Percentiles rank a stretch among this genome's conserved stretches.
Conservation (phyloP, 2,113 vertebrate genomes). For the Acrocephalus kingi region DNA sequence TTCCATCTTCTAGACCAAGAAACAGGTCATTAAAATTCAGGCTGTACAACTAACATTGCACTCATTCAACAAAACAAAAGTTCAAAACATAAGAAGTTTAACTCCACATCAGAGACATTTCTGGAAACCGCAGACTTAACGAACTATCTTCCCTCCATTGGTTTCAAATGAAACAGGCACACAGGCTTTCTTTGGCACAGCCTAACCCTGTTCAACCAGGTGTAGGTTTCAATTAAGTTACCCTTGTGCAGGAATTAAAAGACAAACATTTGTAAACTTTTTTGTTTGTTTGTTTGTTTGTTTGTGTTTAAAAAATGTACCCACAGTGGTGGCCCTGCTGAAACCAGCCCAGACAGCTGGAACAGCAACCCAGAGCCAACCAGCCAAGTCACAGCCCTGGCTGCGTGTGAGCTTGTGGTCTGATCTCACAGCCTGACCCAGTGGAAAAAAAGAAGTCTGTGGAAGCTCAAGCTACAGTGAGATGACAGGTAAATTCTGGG, state of each 20-base stretch:
- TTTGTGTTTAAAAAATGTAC: not conserved
- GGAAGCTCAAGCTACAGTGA: not conserved
- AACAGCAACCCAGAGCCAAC: not conserved
- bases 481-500: not conserved
- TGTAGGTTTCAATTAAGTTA: not conserved
- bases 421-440: not conserved
- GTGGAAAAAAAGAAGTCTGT: not conserved
- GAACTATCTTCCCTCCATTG: not conserved
- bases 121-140: not conserved
- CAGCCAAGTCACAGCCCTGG: not conserved
- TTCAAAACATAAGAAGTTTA: not conserved
- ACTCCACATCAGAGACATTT: constrained; percentile 29
- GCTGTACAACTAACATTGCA: not conserved
- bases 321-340: not conserved
- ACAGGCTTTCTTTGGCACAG: constrained; percentile 6
- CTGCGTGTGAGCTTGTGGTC: not conserved
- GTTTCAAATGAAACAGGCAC: constrained; percentile 6
- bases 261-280: not conserved
- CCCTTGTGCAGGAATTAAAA: not conserved
- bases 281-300: not conserved
- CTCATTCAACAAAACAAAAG: constrained; percentile 12
- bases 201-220: not conserved
- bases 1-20: not conserved
- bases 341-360: not conserved
- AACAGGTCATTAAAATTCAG: constrained; percentile 2